Evolutionary conservation across 2,888 invertebrate species (phyloP).

Genomic region (Heteropelma amictum): DNA sequence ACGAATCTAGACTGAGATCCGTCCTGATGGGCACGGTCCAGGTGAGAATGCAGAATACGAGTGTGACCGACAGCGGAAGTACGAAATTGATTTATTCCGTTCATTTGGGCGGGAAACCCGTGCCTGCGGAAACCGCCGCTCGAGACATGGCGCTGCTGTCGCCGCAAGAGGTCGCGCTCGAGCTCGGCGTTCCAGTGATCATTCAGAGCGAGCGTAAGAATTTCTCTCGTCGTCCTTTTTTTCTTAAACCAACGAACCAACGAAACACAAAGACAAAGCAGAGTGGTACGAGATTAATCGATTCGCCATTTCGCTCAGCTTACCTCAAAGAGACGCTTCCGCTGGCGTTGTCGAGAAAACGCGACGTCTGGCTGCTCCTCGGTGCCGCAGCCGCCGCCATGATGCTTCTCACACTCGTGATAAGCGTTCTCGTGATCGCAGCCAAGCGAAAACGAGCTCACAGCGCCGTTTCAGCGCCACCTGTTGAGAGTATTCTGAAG

Average conservation of each 20-base stretch:
- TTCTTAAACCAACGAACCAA: not conserved
- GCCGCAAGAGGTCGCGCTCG: slow-evolving; percentile 86
- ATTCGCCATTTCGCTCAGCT: slow-evolving; percentile 78
- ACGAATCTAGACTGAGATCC: slow-evolving; percentile 53
- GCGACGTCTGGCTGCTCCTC: slow-evolving; percentile 83
- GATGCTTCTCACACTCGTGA: slow-evolving; percentile 79
- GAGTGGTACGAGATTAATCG: not conserved
- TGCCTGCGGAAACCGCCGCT: slow-evolving; percentile 89
- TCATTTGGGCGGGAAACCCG: slow-evolving; percentile 87
- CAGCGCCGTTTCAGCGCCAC: slow-evolving; percentile 70
- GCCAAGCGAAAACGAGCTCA: slow-evolving; percentile 72
- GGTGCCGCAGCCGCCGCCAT: slow-evolving; percentile 82
- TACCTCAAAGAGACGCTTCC: slow-evolving; percentile 84
- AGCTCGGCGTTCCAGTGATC: slow-evolving; percentile 87
- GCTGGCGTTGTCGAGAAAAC: slow-evolving; percentile 80
- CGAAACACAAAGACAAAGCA: not conserved
- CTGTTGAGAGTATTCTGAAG: slow-evolving; percentile 66
- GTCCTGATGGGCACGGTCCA: slow-evolving; percentile 68
- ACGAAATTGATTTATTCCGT: slow-evolving; percentile 86
- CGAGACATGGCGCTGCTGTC: slow-evolving; percentile 90
- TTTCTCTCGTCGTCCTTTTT: too few relatives aligned
- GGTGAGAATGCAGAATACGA: slow-evolving; percentile 75
- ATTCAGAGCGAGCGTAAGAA: slow-evolving; percentile 92
- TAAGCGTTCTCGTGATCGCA: slow-evolving; percentile 65
- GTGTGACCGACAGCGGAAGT: slow-evolving; percentile 66